These are phyloP conservation scores for Pilophorus perplexus DNA, from an alignment of 2,888 invertebrate species.

Conservation along the genomic window DNA sequence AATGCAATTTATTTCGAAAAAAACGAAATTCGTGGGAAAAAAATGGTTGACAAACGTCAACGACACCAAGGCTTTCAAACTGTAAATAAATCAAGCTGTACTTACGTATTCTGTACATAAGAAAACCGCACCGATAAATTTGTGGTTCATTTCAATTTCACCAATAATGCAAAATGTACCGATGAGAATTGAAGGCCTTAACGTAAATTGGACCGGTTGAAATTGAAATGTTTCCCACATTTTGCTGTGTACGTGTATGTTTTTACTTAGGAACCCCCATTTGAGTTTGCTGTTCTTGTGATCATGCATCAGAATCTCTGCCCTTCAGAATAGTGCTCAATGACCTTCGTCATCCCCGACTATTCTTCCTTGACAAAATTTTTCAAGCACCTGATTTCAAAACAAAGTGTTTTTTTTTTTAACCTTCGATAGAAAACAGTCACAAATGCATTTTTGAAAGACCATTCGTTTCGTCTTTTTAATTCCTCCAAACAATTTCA, in stretches of 20 bases:
- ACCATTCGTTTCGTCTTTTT: too few species aligned
- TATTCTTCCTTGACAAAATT: too few species aligned
- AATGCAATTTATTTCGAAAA: conserved; percentile 15
- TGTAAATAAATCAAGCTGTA: conserved; percentile 33
- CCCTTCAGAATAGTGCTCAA: conserved; percentile 31
- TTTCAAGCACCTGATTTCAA: too few species aligned
- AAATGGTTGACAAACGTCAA: too few species aligned
- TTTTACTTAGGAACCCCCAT: conserved; percentile 43
- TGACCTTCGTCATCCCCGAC: not conserved
- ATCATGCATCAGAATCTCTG: conserved; percentile 43
- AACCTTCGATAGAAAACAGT: too few species aligned
- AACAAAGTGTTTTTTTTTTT: too few species aligned
- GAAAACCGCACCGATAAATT: conserved; percentile 11
- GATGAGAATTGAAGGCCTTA: too few species aligned
- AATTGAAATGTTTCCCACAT: conserved; percentile 30
- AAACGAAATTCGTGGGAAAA: not conserved
- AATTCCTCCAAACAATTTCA: too few species aligned
- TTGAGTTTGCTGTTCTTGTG: conserved; percentile 21
- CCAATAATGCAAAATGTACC: too few species aligned
- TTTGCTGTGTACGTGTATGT: conserved; percentile 46
- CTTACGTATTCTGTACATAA: conserved; percentile 29
- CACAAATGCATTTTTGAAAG: too few species aligned
- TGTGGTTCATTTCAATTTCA: conserved; percentile 29
- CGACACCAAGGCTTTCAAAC: conserved; percentile 7
- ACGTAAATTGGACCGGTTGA: conserved; percentile 22